A percentile compares a stretch with the other conserved stretches of the same genome.
phyloP scores from a whole-genome alignment of 2,797 vertebrate genomes.

The Catamblyrhynchus diadema region DNA sequence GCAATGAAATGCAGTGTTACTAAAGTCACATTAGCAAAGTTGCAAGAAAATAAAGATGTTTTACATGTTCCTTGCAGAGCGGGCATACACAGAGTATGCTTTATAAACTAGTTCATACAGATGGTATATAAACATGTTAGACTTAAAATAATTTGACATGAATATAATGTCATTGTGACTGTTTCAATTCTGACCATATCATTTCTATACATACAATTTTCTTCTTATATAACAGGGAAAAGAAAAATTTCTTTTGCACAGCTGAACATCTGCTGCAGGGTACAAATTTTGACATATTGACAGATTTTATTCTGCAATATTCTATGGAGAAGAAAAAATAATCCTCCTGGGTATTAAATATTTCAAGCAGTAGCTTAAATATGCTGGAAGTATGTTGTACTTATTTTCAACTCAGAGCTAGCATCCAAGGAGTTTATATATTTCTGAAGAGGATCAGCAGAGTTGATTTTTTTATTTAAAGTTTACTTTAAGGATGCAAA shows the following conservation, averaged over 20 bases:
- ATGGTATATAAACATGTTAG: background rate
- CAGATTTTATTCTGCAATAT: conserved; percentile 34
- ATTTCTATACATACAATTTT: background rate
- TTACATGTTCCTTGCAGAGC: background rate
- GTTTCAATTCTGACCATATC: background rate
- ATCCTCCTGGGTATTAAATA: conserved; percentile 34
- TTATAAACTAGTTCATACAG: background rate
- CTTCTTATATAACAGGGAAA: background rate
- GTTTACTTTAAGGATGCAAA: background rate
- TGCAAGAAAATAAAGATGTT: background rate
- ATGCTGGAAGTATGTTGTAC: background rate
- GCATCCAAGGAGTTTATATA: background rate
- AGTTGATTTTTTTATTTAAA: conserved; percentile 26
- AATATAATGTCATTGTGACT: background rate
- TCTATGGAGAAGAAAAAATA: conserved; percentile 27
- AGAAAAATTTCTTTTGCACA: background rate
- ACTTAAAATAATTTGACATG: background rate
- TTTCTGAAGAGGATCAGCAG: background rate
- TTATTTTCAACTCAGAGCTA: conserved; percentile 27
- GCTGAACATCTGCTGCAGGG: conserved; percentile 9
- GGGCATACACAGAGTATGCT: background rate
- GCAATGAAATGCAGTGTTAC: background rate
- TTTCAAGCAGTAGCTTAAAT: conserved; percentile 36
- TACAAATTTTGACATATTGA: conserved; percentile 38
- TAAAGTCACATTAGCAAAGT: background rate